Conservation (phyloP, 2,797 vertebrate genomes). For the Scolopax rusticola region DNA sequence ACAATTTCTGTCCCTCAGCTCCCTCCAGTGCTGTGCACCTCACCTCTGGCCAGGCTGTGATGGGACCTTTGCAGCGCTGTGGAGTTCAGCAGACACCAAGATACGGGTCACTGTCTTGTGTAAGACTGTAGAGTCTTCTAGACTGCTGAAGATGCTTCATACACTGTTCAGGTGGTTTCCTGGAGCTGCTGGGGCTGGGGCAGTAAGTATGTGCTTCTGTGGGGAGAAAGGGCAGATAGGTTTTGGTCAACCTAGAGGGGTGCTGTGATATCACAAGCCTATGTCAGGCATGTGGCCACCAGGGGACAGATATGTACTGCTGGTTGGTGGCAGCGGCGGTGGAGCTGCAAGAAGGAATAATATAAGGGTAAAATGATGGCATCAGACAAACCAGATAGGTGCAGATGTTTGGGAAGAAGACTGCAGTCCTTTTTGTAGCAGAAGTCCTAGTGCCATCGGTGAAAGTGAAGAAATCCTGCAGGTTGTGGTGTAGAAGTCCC, state of each 20-base stretch:
- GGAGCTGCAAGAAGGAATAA: neutral
- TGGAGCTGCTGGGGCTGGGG: neutral
- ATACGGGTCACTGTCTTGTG: neutral
- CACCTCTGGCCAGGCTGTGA: neutral
- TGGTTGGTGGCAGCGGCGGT: neutral
- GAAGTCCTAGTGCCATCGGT: neutral
- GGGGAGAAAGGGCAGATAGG: neutral
- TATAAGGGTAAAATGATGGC: neutral
- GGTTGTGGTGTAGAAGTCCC: neutral
- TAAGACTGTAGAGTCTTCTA: neutral
- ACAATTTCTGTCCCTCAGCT: neutral
- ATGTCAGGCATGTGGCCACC: neutral
- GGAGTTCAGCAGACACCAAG: neutral
- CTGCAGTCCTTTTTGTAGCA: neutral
- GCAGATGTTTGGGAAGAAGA: neutral
- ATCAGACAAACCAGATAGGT: neutral
- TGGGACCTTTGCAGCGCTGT: fast-evolving
- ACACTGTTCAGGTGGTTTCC: neutral
- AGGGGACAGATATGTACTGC: neutral
- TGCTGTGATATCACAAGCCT: fast-evolving
- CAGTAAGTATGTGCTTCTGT: neutral
- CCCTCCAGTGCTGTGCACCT: fast-evolving
- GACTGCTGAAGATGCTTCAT: neutral
- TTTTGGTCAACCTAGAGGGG: neutral
- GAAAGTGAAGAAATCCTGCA: neutral